A percentile compares a stretch with the other conserved stretches of the same genome.
phyloP scores from a whole-genome alignment of 2,888 invertebrate genomes.

The Labia minor region DNA sequence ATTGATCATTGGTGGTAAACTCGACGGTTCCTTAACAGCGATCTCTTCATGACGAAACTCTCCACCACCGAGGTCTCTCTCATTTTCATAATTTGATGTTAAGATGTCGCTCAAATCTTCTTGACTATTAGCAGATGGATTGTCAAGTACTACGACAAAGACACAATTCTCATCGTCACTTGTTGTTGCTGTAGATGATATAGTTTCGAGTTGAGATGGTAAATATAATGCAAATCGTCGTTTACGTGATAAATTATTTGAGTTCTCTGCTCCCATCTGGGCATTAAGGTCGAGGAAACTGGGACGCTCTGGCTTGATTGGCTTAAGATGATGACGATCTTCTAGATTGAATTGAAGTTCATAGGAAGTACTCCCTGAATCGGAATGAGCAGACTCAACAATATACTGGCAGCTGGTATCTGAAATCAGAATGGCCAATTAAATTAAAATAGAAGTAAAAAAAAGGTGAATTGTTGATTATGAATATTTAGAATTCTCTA shows the following conservation, averaged over 20 bases:
- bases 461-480: too few relatives aligned
- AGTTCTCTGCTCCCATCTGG: not conserved
- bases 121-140: conserved; percentile 16
- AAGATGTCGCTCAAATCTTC: conserved; percentile 31
- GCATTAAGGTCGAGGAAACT: conserved; percentile 48
- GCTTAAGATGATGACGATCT: not conserved
- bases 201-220: conserved; percentile 29
- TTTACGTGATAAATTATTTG: conserved; percentile 51
- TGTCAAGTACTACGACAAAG: conserved; percentile 38
- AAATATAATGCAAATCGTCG: conserved; percentile 53
- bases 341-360: too few relatives aligned
- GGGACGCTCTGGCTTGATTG: conserved; percentile 39
- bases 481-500: too few relatives aligned
- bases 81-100: conserved; percentile 16
- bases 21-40: conserved; percentile 44
- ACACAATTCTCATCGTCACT: conserved; percentile 38
- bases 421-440: too few relatives aligned
- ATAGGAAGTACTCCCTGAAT: not conserved
- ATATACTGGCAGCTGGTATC: not conserved
- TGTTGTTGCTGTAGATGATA: conserved; percentile 31
- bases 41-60: conserved; percentile 35
- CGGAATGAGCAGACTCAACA: conserved; percentile 19
- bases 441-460: too few relatives aligned
- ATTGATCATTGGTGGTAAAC: conserved; percentile 42
- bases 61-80: conserved; percentile 26